phyloP scores from a whole-genome alignment of 2,797 vertebrate genomes.

The Ctenopoma multispine region DNA sequence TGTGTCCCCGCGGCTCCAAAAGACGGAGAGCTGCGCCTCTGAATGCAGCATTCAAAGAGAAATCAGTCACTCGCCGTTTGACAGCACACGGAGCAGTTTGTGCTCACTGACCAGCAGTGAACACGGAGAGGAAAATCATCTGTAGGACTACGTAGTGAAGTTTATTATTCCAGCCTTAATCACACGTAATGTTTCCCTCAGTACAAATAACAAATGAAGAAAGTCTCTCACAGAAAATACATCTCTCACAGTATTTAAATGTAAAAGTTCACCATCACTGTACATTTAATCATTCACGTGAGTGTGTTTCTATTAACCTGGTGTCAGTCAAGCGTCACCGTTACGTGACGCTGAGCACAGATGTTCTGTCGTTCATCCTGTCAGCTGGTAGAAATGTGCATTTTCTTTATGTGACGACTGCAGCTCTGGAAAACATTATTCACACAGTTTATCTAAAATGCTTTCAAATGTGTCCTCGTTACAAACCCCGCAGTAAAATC shows the following conservation, averaged over 20 bases:
- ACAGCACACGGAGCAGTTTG: conserved; percentile 4
- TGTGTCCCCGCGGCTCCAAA: background rate
- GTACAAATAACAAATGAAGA: conserved; percentile 2
- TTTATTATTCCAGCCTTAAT: conserved; percentile 33
- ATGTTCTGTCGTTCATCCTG: background rate
- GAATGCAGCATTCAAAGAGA: conserved; percentile 48
- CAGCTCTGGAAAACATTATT: conserved; percentile 4
- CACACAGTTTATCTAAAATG: background rate
- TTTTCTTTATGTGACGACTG: background rate
- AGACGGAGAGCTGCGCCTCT: background rate
- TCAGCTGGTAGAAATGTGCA: too few relatives aligned
- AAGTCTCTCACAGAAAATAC: background rate
- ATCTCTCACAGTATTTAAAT: too few relatives aligned
- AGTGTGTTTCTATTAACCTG: background rate
- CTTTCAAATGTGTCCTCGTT: conserved; percentile 12
- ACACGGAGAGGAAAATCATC: background rate
- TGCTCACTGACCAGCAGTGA: conserved; percentile 4
- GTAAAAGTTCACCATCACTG: too few relatives aligned
- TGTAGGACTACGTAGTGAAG: background rate
- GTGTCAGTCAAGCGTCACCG: background rate
- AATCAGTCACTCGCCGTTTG: conserved; percentile 36
- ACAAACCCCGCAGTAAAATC: too few relatives aligned
- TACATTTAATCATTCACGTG: too few relatives aligned
- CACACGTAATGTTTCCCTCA: background rate
- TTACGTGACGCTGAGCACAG: background rate